Conservation (phyloP, 1,140 invertebrate genomes). For the Goniozus legneri region DNA sequence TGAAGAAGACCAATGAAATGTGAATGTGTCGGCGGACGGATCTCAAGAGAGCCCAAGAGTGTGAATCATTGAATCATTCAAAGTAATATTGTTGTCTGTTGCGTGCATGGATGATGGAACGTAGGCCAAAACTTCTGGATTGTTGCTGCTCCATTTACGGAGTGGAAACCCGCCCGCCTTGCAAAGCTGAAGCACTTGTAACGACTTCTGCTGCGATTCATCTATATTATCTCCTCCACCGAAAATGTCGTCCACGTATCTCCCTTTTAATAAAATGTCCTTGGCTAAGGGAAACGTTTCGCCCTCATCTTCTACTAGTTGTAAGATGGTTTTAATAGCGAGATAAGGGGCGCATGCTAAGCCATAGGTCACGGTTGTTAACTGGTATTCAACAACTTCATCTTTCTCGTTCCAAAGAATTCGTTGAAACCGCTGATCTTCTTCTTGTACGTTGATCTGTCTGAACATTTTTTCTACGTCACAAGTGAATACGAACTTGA, state of each 20-base stretch:
- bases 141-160: constrained; percentile 1
- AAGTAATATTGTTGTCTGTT: no score
- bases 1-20: no score
- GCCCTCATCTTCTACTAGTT: constrained; percentile 1
- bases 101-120: no score
- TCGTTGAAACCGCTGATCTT: constrained; percentile 4
- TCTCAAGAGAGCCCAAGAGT: no score
- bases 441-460: constrained; percentile 7
- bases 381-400: not conserved
- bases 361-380: constrained; percentile 11
- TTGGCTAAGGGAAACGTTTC: not conserved
- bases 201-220: not conserved
- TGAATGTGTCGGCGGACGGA: no score
- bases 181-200: not conserved
- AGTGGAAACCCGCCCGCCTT: not conserved
- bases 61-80: no score
- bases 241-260: constrained; percentile 11
- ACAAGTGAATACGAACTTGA: no score
- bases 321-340: constrained; percentile 1
- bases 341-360: constrained; percentile 7
- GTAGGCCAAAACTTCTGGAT: not conserved
- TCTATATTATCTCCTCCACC: not conserved
- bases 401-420: constrained; percentile 9
- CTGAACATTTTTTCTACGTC: constrained; percentile 12
- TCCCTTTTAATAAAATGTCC: not conserved